phyloP scores from a whole-genome alignment of 2,888 invertebrate species.

The Reticulitermes lucifugus region DNA sequence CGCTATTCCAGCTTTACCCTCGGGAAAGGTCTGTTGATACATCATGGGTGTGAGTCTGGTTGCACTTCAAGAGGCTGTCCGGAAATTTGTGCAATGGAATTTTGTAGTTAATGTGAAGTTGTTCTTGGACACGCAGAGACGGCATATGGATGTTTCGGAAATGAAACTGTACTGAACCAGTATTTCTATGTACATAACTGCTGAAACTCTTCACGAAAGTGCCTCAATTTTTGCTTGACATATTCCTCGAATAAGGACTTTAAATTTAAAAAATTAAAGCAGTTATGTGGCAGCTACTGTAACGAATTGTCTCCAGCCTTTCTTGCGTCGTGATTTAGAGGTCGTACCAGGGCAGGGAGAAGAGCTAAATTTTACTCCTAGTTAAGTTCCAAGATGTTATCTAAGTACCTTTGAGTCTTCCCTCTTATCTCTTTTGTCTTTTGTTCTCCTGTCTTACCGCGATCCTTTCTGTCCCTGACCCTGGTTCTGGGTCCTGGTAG shows the following conservation, averaged over 20 bases:
- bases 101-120: too few species aligned
- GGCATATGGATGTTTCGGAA: too few species aligned
- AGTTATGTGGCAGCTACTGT: neutral
- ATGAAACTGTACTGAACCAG: too few species aligned
- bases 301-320: neutral
- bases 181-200: too few species aligned
- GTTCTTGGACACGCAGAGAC: too few species aligned
- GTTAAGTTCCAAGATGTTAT: constrained; percentile 43
- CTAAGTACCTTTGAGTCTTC: constrained; percentile 11
- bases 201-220: too few species aligned
- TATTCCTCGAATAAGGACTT: neutral
- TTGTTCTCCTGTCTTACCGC: constrained; percentile 13
- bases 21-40: too few species aligned
- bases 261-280: constrained; percentile 15
- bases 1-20: too few species aligned
- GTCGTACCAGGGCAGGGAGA: neutral
- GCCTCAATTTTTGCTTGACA: neutral
- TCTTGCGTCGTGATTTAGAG: constrained; percentile 30
- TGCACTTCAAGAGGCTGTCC: too few species aligned
- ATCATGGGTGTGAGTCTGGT: too few species aligned
- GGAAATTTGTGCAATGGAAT: too few species aligned
- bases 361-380: constrained; percentile 42
- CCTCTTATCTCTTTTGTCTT: constrained; percentile 21
- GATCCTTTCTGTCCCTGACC: constrained; percentile 7
- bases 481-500: constrained; percentile 12